Base-by-base conservation (phyloP, 2,888 invertebrate genomes). In the Orchesella flavescens region DNA sequence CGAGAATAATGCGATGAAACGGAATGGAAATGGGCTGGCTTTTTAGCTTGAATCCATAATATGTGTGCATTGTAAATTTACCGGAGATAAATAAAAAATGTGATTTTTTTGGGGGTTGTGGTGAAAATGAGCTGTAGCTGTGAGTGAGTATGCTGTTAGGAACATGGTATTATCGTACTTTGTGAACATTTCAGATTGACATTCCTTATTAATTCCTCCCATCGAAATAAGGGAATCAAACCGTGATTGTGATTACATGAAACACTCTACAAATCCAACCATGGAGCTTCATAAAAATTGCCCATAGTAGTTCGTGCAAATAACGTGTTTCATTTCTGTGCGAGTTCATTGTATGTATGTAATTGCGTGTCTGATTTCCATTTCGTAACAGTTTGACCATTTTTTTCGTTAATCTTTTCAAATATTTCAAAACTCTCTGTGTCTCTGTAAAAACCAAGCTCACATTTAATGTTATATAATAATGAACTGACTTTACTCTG, bases 361-460 rank as follows among this genome's bases (percentile, higher is more conserved):
- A n/a, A n/a, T n/a, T 57, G 57, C 57, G 57, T 57, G 57, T 57
- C 57, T n/a, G 17, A 57, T 57, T 57, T 19, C 57, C 19, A 57
- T 57, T 57, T 57, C 57, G 19, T 19, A 57, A 57, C 57, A 57
- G 19, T 9, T 57, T 19, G 19, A 17, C 19, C 34, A 34, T 4
- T 57, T 57, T 57, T n/a, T 53, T 53, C 53, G 13, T 57, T 57
- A 19, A 57, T 53, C 57, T 57, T 57, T n/a, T 57, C 19, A 1
- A 3, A 34, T 57, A 17, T 57, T 57, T 57, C 10, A 53, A 53
- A 53, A 10, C 46, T 13, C 46, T 46, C 7, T 5, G n/a, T 34
- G 34, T 34, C 34, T 34, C 2, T 34, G 34, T 34, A 34, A 34
- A 53, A 53, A 53, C 55, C 55, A 55, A 55, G 17, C 55, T 17